A percentile compares a stretch with the other conserved stretches of the same genome.
phyloP scores from a whole-genome alignment of 2,113 vertebrate genomes.

The Poeciliopsis turrubarensis region DNA sequence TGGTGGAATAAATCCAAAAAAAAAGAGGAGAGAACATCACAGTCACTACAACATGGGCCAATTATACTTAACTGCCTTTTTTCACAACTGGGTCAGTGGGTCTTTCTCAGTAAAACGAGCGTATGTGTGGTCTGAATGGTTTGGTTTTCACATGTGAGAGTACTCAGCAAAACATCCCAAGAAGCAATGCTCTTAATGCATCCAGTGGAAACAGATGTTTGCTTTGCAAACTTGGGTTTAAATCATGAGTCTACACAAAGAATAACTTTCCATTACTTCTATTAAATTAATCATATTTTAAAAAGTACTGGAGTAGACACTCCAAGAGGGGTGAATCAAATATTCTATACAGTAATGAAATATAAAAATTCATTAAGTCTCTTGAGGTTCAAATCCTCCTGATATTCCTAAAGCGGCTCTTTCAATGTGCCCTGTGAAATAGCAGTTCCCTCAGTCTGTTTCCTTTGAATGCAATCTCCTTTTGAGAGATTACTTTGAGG shows the following conservation, averaged over 20 bases:
- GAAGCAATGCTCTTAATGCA: too few relatives aligned
- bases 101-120: slow-evolving; percentile 7
- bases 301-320: too few relatives aligned
- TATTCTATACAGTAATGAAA: neutral
- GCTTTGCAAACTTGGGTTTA: neutral
- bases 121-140: slow-evolving; percentile 2
- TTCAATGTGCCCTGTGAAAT: neutral
- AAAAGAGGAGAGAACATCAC: slow-evolving; percentile 9
- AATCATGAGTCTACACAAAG: neutral
- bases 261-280: too few relatives aligned
- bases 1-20: slow-evolving; percentile 43
- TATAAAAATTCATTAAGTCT: neutral
- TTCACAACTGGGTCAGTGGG: slow-evolving; percentile 61
- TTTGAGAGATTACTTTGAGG: slow-evolving; percentile 26
- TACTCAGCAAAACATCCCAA: too few relatives aligned
- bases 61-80: slow-evolving; percentile 44
- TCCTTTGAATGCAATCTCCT: neutral
- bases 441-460: neutral
- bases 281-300: too few relatives aligned
- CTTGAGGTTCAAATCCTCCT: neutral
- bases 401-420: neutral
- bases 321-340: too few relatives aligned
- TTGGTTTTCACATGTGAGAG: slow-evolving; percentile 30
- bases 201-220: neutral
- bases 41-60: slow-evolving; percentile 18